Evolutionary conservation across 2,888 invertebrate species (phyloP).

Genomic region (Helleia helle): DNA sequence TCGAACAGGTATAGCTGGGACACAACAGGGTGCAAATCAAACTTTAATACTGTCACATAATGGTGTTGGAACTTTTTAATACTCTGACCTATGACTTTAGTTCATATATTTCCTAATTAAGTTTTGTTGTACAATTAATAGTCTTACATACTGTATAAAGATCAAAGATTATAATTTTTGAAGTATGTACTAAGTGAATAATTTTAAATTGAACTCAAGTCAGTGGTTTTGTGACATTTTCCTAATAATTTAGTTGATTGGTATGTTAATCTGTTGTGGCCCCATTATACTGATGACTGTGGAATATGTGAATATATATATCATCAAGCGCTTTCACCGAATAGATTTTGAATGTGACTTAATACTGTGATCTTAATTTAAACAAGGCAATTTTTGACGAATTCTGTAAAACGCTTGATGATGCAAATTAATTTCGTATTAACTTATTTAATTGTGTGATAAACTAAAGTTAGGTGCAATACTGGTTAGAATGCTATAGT

Average conservation of each 20-base stretch:
- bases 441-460: slow-evolving; percentile 66
- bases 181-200: slow-evolving; percentile 6
- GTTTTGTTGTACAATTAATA: slow-evolving; percentile 11
- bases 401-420: slow-evolving; percentile 57
- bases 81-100: slow-evolving; percentile 37
- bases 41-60: slow-evolving; percentile 39
- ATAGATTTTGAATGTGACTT: slow-evolving; percentile 67
- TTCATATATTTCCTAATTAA: slow-evolving; percentile 21
- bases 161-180: slow-evolving; percentile 8
- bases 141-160: slow-evolving; percentile 1
- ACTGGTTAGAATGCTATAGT: slow-evolving; percentile 40
- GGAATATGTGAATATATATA: slow-evolving; percentile 59
- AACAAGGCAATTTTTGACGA: slow-evolving; percentile 64
- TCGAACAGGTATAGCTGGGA: slow-evolving; percentile 48
- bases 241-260: slow-evolving; percentile 32
- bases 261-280: slow-evolving; percentile 43
- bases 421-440: slow-evolving; percentile 43
- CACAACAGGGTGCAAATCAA: slow-evolving; percentile 53
- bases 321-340: slow-evolving; percentile 61
- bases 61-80: slow-evolving; percentile 35
- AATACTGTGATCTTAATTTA: slow-evolving; percentile 74
- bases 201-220: slow-evolving; percentile 31
- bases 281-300: slow-evolving; percentile 62
- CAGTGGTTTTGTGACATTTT: slow-evolving; percentile 44
- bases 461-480: slow-evolving; percentile 30